Conservation (phyloP, 2,888 invertebrate species). For the Agrypnus murinus region DNA sequence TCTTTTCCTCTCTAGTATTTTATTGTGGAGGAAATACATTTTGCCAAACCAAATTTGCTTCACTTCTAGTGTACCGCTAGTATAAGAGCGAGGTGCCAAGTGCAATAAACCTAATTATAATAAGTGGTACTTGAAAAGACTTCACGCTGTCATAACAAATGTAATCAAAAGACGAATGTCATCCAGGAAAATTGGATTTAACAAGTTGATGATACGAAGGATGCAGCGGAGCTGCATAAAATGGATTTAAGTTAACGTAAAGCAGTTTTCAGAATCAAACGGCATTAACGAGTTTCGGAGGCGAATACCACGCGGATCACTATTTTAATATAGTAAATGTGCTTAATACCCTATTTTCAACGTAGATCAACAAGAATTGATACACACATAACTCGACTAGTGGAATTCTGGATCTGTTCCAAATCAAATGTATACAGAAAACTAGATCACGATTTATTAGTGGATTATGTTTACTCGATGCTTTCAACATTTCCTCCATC, state of each 20-base stretch:
- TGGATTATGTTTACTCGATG: slow-evolving; percentile 14
- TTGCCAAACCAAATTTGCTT: slow-evolving; percentile 40
- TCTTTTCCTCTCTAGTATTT: slow-evolving; percentile 5
- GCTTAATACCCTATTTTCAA: slow-evolving; percentile 21
- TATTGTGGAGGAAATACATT: slow-evolving; percentile 36
- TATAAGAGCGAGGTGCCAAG: slow-evolving; percentile 37
- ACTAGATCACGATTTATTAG: slow-evolving; percentile 12
- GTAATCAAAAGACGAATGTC: slow-evolving; percentile 41
- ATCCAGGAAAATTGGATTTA: slow-evolving; percentile 33
- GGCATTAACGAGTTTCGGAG: background rate
- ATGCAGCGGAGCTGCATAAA: slow-evolving; percentile 24
- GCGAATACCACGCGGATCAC: background rate
- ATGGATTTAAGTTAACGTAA: slow-evolving; percentile 23
- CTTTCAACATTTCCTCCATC: slow-evolving; percentile 1
- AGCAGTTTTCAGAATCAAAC: background rate
- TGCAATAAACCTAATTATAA: slow-evolving; percentile 43
- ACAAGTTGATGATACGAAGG: slow-evolving; percentile 25
- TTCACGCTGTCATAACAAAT: slow-evolving; percentile 39
- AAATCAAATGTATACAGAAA: slow-evolving; percentile 29
- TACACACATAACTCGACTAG: slow-evolving; percentile 4
- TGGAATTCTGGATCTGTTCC: slow-evolving; percentile 38
- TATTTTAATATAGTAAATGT: slow-evolving; percentile 29
- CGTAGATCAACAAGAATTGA: slow-evolving; percentile 13
- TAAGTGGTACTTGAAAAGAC: slow-evolving; percentile 42
- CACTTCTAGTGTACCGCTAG: slow-evolving; percentile 30